A percentile compares a stretch with the other conserved stretches of the same genome.
Evolutionary conservation across 2,113 vertebrate species (phyloP).

Genomic region (Heteronetta atricapilla): DNA sequence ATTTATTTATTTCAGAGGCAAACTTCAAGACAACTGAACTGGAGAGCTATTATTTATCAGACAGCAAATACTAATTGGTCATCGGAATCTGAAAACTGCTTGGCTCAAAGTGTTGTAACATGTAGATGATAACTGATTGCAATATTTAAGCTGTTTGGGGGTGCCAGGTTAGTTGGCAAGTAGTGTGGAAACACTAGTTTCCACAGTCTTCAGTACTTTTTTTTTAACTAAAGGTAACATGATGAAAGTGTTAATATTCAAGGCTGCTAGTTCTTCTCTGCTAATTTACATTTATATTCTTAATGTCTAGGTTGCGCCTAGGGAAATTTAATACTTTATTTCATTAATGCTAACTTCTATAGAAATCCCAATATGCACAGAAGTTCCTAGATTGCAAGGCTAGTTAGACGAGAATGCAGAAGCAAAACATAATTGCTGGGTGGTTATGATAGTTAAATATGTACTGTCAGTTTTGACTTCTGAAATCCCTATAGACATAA

Average conservation of each 20-base stretch:
- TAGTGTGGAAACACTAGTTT: conserved; percentile 57
- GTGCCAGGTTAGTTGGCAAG: no score
- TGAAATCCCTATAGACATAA: conserved; percentile 42
- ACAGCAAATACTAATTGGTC: conserved; percentile 7
- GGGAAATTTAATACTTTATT: conserved; percentile 80
- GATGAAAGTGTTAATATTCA: conserved; percentile 74
- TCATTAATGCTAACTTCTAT: conserved; percentile 79
- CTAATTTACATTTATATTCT: conserved; percentile 85
- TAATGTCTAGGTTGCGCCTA: conserved; percentile 77
- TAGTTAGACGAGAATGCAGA: conserved; percentile 66
- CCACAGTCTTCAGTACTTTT: conserved; percentile 40
- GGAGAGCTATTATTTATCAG: conserved; percentile 35
- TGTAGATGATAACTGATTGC: conserved; percentile 30
- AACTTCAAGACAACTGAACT: conserved; percentile 13
- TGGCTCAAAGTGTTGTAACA: not conserved
- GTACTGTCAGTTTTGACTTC: conserved; percentile 71
- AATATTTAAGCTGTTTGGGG: conserved; percentile 45
- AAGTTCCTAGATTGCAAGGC: conserved; percentile 67
- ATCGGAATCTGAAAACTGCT: not conserved
- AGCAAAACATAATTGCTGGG: conserved; percentile 68
- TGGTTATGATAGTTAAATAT: conserved; percentile 75
- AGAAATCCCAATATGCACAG: conserved; percentile 70
- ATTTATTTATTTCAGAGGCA: not conserved
- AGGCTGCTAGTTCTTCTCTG: conserved; percentile 67
- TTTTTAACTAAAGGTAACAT: conserved; percentile 60